phyloP scores from a whole-genome alignment of 2,113 vertebrate species.

The Puffinus mauretanicus region DNA sequence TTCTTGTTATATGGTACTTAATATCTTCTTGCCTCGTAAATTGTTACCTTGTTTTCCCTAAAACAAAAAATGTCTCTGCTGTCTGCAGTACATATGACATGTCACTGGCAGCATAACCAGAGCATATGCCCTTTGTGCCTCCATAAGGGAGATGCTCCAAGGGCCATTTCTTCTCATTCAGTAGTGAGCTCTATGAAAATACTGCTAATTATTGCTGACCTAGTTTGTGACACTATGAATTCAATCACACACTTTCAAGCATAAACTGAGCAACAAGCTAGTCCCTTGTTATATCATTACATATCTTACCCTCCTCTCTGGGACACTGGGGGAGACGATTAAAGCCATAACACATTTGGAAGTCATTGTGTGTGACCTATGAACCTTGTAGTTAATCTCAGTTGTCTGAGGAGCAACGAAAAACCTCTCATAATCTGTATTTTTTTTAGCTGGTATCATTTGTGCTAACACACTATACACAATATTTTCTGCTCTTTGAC shows the following conservation, averaged over 20 bases:
- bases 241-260: neutral
- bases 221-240: neutral
- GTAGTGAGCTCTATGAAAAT: neutral
- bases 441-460: neutral
- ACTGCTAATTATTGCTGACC: slow-evolving; percentile 35
- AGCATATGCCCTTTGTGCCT: neutral
- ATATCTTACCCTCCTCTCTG: neutral
- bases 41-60: neutral
- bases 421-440: neutral
- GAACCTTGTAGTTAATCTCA: slow-evolving; percentile 13
- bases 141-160: neutral
- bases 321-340: neutral
- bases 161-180: neutral
- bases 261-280: neutral
- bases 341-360: neutral
- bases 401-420: neutral
- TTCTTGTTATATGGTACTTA: neutral
- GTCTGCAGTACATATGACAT: neutral
- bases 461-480: neutral
- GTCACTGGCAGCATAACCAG: neutral
- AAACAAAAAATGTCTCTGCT: neutral
- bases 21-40: neutral
- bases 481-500: neutral
- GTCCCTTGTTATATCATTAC: neutral
- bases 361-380: neutral